Conservation (phyloP, 2,888 invertebrate genomes). For the Octonoba sinensis region DNA sequence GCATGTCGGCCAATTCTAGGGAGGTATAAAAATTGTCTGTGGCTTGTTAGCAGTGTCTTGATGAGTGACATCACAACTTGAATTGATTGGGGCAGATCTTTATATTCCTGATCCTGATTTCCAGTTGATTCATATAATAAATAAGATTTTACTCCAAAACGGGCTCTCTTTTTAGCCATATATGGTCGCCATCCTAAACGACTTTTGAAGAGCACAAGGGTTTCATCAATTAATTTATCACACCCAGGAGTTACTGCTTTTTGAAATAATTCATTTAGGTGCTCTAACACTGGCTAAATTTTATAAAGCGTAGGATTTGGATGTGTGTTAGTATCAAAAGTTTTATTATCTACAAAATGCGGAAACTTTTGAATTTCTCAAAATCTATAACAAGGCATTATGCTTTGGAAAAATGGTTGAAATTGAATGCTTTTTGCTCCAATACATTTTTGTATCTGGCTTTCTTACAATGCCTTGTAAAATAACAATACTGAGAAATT, state of each 20-base stretch:
- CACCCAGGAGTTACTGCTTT: constrained; percentile 5
- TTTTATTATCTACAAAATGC: constrained; percentile 9
- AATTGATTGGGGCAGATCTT: constrained; percentile 15
- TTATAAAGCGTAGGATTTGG: not conserved
- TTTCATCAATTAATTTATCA: not conserved
- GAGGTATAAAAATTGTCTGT: constrained; percentile 25
- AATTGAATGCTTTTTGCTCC: no score
- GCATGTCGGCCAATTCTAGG: constrained; percentile 12
- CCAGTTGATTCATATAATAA: not conserved
- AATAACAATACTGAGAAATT: constrained; percentile 10
- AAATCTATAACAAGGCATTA: constrained; percentile 1
- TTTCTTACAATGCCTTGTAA: constrained; percentile 9
- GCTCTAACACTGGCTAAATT: constrained; percentile 3
- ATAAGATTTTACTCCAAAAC: constrained; percentile 7
- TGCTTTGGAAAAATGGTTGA: not conserved
- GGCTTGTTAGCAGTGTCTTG: not conserved
- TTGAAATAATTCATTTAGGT: constrained; percentile 6
- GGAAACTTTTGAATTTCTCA: not conserved
- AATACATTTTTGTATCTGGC: no score
- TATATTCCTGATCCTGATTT: not conserved
- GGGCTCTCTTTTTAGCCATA: not conserved
- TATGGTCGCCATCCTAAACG: not conserved
- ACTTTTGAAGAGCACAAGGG: no score
- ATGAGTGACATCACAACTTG: constrained; percentile 21
- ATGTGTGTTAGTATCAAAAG: constrained; percentile 9